Evolutionary conservation across 2,888 invertebrate genomes (phyloP).

Genomic region (Lepetodrilus schrolli): DNA sequence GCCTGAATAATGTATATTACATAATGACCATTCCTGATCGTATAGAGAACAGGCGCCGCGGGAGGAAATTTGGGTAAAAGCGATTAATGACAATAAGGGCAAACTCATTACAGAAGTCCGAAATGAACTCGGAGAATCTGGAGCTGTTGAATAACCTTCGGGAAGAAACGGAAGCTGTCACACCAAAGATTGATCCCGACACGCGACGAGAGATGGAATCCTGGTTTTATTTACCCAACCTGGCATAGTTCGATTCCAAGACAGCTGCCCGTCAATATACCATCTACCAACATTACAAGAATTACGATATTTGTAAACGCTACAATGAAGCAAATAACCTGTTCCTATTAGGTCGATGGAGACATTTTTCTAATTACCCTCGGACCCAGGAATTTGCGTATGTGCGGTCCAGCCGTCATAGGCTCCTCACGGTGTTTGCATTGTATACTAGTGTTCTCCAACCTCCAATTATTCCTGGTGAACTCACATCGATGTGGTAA

Average conservation of each 20-base stretch:
- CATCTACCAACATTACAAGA: constrained; percentile 6
- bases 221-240: not conserved
- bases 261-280: not conserved
- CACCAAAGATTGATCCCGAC: not conserved
- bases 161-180: not conserved
- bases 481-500: not conserved
- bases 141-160: not conserved
- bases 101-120: not conserved
- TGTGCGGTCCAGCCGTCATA: not conserved
- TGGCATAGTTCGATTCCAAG: constrained; percentile 9
- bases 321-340: not conserved
- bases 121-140: not conserved
- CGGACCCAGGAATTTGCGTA: not conserved
- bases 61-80: constrained; percentile 4
- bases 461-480: not conserved
- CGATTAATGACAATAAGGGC: not conserved
- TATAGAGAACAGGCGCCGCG: constrained; percentile 1
- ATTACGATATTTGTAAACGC: constrained; percentile 25
- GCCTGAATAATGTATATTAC: constrained; percentile 17
- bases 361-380: not conserved
- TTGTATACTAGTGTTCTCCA: not conserved
- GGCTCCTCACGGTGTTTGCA: not conserved
- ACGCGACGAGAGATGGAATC: not conserved
- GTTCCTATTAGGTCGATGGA: not conserved
- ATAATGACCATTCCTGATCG: not conserved